These are phyloP conservation scores for Mesorhabditis belari DNA, from an alignment of 2,888 invertebrate species.

Conservation along the genomic window DNA sequence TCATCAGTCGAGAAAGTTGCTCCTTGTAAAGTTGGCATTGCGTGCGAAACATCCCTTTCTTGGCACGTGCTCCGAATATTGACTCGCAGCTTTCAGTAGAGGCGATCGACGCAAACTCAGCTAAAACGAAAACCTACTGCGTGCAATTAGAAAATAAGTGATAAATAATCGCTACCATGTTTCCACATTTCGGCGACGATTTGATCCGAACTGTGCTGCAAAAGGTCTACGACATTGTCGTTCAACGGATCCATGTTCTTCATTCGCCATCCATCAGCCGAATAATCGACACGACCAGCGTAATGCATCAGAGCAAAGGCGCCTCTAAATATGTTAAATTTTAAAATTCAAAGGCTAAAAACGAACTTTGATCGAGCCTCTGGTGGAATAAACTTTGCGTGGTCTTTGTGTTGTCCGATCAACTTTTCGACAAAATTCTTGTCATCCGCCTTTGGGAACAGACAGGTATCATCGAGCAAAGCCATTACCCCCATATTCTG, in stretches of 20 bases:
- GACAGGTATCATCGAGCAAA: constrained; percentile 93
- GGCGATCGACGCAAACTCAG: constrained; percentile 73
- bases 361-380: too few relatives aligned
- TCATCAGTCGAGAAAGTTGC: constrained; percentile 90
- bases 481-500: constrained; percentile 97
- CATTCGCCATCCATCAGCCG: constrained; percentile 95
- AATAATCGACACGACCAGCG: constrained; percentile 69
- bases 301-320: constrained; percentile 74
- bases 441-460: constrained; percentile 99
- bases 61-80: constrained; percentile 79
- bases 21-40: constrained; percentile 98
- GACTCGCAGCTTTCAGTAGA: constrained; percentile 66
- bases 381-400: constrained; percentile 81
- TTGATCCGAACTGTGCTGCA: constrained; percentile 86
- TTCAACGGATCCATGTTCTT: constrained; percentile 99
- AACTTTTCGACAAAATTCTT: constrained; percentile 96
- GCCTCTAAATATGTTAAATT: too few relatives aligned
- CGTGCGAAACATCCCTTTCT: constrained; percentile 84
- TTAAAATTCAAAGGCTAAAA: too few relatives aligned
- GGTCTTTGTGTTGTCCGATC: constrained; percentile 81
- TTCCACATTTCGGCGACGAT: constrained; percentile 97
- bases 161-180: constrained; percentile 63
- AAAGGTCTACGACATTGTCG: constrained; percentile 89
- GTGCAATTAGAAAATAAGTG: neutral
- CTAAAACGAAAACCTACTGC: constrained; percentile 57